Base-by-base conservation (phyloP, 2,113 vertebrate species). In the Orycteropus afer region DNA sequence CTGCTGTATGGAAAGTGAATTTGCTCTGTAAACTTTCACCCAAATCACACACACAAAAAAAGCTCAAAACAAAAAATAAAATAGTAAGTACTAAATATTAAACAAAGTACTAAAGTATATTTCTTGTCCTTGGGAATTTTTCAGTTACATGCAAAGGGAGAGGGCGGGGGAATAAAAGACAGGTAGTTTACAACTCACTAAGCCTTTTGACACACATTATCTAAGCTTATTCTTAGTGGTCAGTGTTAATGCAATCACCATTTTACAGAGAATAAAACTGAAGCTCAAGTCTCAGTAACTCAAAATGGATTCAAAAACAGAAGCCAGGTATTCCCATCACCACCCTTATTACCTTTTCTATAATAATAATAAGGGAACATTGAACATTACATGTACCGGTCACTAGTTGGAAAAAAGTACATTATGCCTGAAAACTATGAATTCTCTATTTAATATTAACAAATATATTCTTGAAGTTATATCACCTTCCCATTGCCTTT, bases 101-200 rank as follows among this genome's bases (percentile, higher is more conserved):
- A 90, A 67, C 9, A 77, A 86, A 4, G 42, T 57, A 22, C 53
- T 80, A 91, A 82, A 40, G 67, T 27, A 15, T 71, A 55, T 51
- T 89, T 93, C 45, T 57, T 84, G 55, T 61, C 83, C 87, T 89
- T 29, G 18, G 40, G n/a, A 86, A 37, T 94, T 91, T 96, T 90
- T 53, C 47, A n/a, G 90, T 90, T 77, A 47, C 27, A 29, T 82
- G 11, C 10, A 10, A 37, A 22, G 5, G 2, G 22, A 23, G 57
- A 69, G 13, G 53, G 15, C 3, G 22, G 63, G 59, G 57, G 79
- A 88, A 79, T 25, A 76, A 37, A 40, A 17, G 29, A 34, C 7
- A 71, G 67, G 25, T 40, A 69, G 34, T 12, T 71, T 65, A 63
- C 3, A 89, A 61, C 18, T 57, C 55, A 67, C 59, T 91, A 88